Evolutionary conservation across 2,797 vertebrate species (phyloP), one percentile per base, ranked within the genome.

Genomic region (Pteronotus mesoamericanus): DNA sequence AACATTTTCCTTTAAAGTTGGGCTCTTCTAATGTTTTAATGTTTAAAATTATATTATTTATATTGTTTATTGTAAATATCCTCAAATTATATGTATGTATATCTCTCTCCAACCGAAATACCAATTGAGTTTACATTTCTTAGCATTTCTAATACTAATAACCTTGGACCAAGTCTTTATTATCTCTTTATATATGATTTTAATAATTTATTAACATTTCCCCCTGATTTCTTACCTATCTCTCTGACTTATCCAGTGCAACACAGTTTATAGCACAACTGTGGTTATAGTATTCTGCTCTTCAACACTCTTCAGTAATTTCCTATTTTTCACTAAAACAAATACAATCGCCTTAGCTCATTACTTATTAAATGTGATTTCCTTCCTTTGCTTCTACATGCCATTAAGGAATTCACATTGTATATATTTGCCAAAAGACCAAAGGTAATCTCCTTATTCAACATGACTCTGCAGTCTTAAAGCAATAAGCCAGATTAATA

Each of bases 401-500:
- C 64, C 75, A 39, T 92, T 94, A 89, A 93, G 51, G 83, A 93
- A 77, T 87, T 74, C 10, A 46, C 32, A 93, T 74, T 93, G 26
- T 87, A 66, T 78, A 59, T 71, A 75, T 68, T 87, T 87, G 66
- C 82, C 77, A 94, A 68, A 88, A 95, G 46, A 61, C 51, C 51
- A 77, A 94, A 91, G 68, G 69, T 95, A 83, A 96, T 96, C 55
- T 71, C 69, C 55, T 96, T 90, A 93, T 94, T 96, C 57, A 95
- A 86, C 61, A 83, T 92, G 82, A 96, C 61, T 90, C 92, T 97
- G 48, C 46, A 88, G 44, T 84, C 44, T 92, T 92, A 95, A 96
- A 96, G 89, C 93, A 96, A 94, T 89, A 75, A 94, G 21, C 69
- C 44, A 86, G 80, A 84, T 51, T 95, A 88, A 83, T 82, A 95